These are phyloP conservation scores for Petrocephalus sullivani DNA, from an alignment of 2,797 vertebrate genomes.

Conservation along the genomic window DNA sequence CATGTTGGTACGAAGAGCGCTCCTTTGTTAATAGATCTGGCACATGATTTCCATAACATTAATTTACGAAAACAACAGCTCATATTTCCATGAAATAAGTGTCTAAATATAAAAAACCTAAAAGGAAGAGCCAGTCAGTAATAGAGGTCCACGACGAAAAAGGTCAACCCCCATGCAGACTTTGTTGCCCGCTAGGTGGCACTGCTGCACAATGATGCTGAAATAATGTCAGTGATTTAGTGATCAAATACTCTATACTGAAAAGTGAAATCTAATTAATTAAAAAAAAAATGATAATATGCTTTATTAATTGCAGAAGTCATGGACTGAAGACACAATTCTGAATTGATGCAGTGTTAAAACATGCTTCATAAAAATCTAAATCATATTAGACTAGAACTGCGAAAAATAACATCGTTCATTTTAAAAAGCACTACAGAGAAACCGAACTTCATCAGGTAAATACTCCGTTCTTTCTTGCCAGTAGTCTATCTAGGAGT, in stretches of 20 bases:
- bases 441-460: neutral
- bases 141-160: neutral
- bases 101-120: neutral
- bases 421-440: neutral
- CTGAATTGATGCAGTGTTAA: neutral
- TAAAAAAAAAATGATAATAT: no score
- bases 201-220: neutral
- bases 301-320: neutral
- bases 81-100: neutral
- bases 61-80: neutral
- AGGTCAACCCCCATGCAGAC: neutral
- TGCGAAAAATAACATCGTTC: neutral
- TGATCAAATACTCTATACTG: neutral
- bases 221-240: neutral
- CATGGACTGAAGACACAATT: neutral
- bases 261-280: neutral
- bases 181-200: slow-evolving; percentile 4
- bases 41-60: neutral
- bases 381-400: neutral
- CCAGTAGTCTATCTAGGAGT: no score
- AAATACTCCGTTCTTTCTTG: neutral
- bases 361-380: neutral
- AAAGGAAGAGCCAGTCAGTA: neutral
- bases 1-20: neutral
- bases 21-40: neutral